Conservation (phyloP, 23 tunicate species). For the Ciona savignyi region DNA sequence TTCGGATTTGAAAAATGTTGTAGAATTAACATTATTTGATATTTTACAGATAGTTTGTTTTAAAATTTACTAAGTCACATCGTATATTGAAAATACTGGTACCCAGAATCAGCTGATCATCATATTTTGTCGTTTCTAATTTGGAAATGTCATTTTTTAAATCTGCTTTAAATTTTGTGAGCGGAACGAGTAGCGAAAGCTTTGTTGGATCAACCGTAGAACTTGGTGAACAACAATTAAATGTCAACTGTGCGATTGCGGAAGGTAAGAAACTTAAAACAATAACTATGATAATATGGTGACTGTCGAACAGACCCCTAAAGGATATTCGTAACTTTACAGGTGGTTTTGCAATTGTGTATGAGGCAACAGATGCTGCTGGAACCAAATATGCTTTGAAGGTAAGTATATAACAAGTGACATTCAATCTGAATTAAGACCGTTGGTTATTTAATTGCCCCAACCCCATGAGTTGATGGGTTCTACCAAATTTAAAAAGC, state of each 20-base stretch:
- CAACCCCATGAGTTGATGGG: too few relatives aligned
- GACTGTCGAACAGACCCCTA: too few relatives aligned
- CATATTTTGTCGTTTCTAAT: too few relatives aligned
- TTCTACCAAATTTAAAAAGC: too few relatives aligned
- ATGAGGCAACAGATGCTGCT: slow-evolving; percentile 71
- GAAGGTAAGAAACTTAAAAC: slow-evolving; percentile 46
- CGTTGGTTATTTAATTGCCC: background rate
- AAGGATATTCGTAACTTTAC: too few relatives aligned
- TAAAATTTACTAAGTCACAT: too few relatives aligned
- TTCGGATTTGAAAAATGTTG: too few relatives aligned
- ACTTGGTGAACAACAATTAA: slow-evolving; percentile 56
- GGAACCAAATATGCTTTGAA: slow-evolving; percentile 81
- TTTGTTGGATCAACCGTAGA: slow-evolving; percentile 85
- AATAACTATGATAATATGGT: too few relatives aligned
- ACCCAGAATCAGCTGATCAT: too few relatives aligned
- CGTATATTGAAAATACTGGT: too few relatives aligned
- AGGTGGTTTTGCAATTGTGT: slow-evolving; percentile 99
- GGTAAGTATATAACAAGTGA: slow-evolving; percentile 8
- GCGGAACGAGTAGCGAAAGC: slow-evolving; percentile 37
- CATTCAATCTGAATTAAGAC: background rate
- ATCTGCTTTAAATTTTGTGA: slow-evolving; percentile 81
- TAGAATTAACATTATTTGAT: too few relatives aligned
- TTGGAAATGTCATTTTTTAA: slow-evolving; percentile 76
- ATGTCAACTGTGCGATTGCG: slow-evolving; percentile 81
- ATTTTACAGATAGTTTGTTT: too few relatives aligned